These are phyloP conservation scores for Hydrophis major DNA, from an alignment of 2,797 vertebrate species.

Conservation along the genomic window DNA sequence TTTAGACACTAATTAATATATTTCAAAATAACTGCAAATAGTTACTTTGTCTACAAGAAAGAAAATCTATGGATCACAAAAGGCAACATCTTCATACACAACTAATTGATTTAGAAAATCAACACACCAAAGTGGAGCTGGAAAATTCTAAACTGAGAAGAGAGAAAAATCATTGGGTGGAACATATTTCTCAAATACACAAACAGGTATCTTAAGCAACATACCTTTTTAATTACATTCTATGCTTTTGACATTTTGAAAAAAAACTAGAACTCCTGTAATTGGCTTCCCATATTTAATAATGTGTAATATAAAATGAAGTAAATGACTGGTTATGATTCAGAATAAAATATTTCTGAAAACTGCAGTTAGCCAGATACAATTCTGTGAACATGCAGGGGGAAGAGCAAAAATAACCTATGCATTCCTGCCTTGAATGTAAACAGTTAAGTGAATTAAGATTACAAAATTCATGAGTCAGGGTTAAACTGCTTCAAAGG, in stretches of 20 bases:
- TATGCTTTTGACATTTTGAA: not conserved
- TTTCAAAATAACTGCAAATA: not conserved
- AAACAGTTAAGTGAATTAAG: not conserved
- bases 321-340: not conserved
- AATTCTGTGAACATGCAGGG: not conserved
- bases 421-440: not conserved
- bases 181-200: constrained; percentile 48
- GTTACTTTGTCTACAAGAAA: constrained; percentile 34
- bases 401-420: not conserved
- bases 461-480: not conserved
- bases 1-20: not conserved
- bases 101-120: constrained; percentile 38
- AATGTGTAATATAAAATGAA: not conserved
- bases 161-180: constrained; percentile 37
- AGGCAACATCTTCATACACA: constrained; percentile 38
- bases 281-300: not conserved
- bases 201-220: constrained; percentile 44
- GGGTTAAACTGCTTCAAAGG: not conserved
- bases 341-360: not conserved
- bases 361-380: not conserved
- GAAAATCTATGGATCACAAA: constrained; percentile 27
- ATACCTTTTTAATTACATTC: not conserved
- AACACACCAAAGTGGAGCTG: not conserved
- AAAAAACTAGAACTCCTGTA: no score
- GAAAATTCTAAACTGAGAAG: constrained; percentile 41